phyloP scores from a whole-genome alignment of 1,140 invertebrate genomes.

The Panagrolaimus sp. region DNA sequence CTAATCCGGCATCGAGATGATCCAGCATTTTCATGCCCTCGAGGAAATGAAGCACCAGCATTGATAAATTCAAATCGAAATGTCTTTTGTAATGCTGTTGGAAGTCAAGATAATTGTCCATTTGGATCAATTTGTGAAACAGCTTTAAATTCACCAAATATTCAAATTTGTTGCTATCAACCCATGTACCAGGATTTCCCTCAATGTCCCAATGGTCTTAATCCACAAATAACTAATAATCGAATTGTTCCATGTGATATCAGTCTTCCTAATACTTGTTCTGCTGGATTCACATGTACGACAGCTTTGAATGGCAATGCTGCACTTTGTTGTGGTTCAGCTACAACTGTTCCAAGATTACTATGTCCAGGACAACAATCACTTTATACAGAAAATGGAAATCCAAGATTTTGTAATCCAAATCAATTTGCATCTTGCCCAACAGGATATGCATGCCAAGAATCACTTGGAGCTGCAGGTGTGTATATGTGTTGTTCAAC shows the following conservation, averaged over 20 bases:
- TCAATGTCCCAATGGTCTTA: slow-evolving; percentile 32
- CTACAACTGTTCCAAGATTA: slow-evolving; percentile 13
- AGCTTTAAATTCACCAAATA: slow-evolving; percentile 33
- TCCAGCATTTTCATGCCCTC: slow-evolving; percentile 20
- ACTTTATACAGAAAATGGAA: slow-evolving; percentile 31
- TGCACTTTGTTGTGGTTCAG: slow-evolving; percentile 32
- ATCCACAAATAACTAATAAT: slow-evolving; percentile 30
- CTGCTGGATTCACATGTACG: slow-evolving; percentile 23
- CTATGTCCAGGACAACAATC: slow-evolving; percentile 43
- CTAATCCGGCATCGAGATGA: slow-evolving; percentile 5
- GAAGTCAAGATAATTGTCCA: neutral
- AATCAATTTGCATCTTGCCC: slow-evolving; percentile 30
- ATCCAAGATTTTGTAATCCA: slow-evolving; percentile 28
- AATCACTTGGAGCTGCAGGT: slow-evolving; percentile 31
- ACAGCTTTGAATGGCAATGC: neutral
- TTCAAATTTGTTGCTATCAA: slow-evolving; percentile 39
- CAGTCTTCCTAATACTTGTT: slow-evolving; percentile 24
- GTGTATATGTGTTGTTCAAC: slow-evolving; percentile 45
- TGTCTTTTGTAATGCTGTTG: slow-evolving; percentile 14
- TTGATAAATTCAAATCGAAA: slow-evolving; percentile 17
- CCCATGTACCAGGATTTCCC: neutral
- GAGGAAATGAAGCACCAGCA: slow-evolving; percentile 15
- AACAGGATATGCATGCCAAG: slow-evolving; percentile 37
- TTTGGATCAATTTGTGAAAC: slow-evolving; percentile 19
- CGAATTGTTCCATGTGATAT: slow-evolving; percentile 43